phyloP scores from a whole-genome alignment of 2,113 vertebrate species.

The Cyanoliseus patagonus region DNA sequence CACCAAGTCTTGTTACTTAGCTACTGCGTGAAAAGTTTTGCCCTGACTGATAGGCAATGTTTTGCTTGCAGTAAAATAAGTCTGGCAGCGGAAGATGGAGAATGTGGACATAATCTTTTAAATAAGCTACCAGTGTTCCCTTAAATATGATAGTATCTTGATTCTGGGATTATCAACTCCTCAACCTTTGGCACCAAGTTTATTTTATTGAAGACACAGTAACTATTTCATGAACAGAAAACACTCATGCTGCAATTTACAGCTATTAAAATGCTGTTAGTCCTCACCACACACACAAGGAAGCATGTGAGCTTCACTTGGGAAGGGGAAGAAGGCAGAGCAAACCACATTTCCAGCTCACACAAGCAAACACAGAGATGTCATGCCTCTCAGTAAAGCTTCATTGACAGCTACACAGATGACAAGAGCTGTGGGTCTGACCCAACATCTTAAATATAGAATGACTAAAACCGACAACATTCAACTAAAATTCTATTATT shows the following conservation, averaged over 20 bases:
- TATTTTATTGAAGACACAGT: background rate
- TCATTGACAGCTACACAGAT: background rate
- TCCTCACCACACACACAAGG: background rate
- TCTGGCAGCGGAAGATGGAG: background rate
- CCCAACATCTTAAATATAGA: background rate
- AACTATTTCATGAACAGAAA: background rate
- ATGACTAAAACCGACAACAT: background rate
- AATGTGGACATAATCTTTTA: background rate
- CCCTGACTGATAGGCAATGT: background rate
- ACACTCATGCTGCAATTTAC: background rate
- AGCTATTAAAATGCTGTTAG: background rate
- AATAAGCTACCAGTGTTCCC: background rate
- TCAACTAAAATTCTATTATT: background rate
- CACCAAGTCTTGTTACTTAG: background rate
- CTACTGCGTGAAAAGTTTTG: background rate
- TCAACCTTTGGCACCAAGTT: background rate
- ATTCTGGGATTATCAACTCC: background rate
- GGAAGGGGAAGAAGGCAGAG: fast-evolving
- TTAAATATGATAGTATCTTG: background rate
- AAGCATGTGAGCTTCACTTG: background rate
- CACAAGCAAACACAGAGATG: background rate
- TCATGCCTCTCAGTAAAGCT: background rate
- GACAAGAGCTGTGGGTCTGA: background rate
- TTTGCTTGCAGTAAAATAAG: background rate
- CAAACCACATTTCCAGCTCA: background rate